A percentile compares a stretch with the other conserved stretches of the same genome.
Evolutionary conservation across 2,797 vertebrate genomes (phyloP).

Genomic region (Helostoma temminkii): DNA sequence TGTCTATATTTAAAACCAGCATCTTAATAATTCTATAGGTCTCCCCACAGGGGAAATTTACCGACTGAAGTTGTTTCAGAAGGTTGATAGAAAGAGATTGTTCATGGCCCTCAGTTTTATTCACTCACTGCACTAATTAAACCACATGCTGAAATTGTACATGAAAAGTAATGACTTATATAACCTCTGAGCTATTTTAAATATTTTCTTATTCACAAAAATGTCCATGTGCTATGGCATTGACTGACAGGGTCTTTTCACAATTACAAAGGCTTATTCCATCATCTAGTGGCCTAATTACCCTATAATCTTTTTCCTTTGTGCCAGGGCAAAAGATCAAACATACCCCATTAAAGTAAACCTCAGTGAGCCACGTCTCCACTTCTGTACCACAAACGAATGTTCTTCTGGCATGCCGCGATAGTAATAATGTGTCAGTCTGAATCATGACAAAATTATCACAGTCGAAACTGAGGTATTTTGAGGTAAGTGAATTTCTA

Average conservation of each 20-base stretch:
- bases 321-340: slow-evolving; percentile 68
- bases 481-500: slow-evolving; percentile 2
- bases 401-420: slow-evolving; percentile 25
- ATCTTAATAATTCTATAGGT: slow-evolving; percentile 18
- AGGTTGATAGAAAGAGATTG: slow-evolving; percentile 30
- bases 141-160: slow-evolving; percentile 10
- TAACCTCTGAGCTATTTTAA: slow-evolving; percentile 20
- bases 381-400: slow-evolving; percentile 53
- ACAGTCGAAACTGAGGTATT: slow-evolving; percentile 27
- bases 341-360: slow-evolving; percentile 63
- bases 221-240: slow-evolving; percentile 6
- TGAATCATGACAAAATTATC: slow-evolving; percentile 40
- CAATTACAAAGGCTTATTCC: slow-evolving; percentile 39
- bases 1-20: slow-evolving; percentile 36
- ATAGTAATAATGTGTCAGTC: slow-evolving; percentile 46
- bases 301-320: slow-evolving; percentile 65
- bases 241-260: slow-evolving; percentile 54
- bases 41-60: slow-evolving; percentile 16
- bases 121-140: slow-evolving; percentile 31
- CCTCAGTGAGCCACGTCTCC: slow-evolving; percentile 35
- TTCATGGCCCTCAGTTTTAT: slow-evolving; percentile 26
- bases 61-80: slow-evolving; percentile 27
- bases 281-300: slow-evolving; percentile 70
- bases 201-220: slow-evolving; percentile 23
- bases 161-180: slow-evolving; percentile 27